Base-by-base conservation (phyloP, 2,113 vertebrate species). In the Nanorana parkeri region DNA sequence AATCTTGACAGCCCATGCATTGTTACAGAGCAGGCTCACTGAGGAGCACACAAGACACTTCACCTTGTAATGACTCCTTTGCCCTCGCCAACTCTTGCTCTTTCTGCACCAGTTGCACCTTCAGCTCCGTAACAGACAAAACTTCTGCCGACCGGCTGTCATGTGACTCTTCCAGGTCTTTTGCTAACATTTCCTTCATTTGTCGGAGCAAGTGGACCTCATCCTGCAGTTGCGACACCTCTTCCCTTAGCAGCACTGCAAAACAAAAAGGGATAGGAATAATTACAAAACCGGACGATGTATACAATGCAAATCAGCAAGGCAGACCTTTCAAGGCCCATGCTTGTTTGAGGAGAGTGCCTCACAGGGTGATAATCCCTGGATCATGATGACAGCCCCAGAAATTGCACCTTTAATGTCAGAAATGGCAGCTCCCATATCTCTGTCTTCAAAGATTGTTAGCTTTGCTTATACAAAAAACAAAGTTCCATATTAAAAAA, bases 111-210 rank as follows among this genome's bases (percentile, higher is more conserved):
- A 99, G 94, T 91, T 99, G 98, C 85, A 99, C 96, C 65, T 96
- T 94, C 60, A 99, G 95, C 91, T 99, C 97, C 0, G 97, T 97
- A 89, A 95, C 95, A 0, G 97, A 97, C 78, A 99, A 96, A 84
- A 97, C 91, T 89, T 97, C 95, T 0, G 96, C 91, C 0, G 96
- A 95, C 76, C 96, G 97, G 88, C 96, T 92, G 24, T 96, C 95
- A 17, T 96, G 96, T 0, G 94, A 95, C 90, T 99, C 97, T 89
- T 99, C 97, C 93, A 99, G 92, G 88, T 99, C 97, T 85, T 97
- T 98, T 0, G 95, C 93, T 88, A 99, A 86, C 96, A 98, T 95
- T 87, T 98, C 97, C 95, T 98, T 99, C 97, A 99, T 98, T 92
- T 99, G 97, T 67, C 96, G 92, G 87, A 98, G 94, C 90, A 98